Percentiles rank a stretch among this genome's conserved stretches.
Evolutionary conservation across 2,113 vertebrate species (phyloP).

Genomic region (Odocoileus hemionus): DNA sequence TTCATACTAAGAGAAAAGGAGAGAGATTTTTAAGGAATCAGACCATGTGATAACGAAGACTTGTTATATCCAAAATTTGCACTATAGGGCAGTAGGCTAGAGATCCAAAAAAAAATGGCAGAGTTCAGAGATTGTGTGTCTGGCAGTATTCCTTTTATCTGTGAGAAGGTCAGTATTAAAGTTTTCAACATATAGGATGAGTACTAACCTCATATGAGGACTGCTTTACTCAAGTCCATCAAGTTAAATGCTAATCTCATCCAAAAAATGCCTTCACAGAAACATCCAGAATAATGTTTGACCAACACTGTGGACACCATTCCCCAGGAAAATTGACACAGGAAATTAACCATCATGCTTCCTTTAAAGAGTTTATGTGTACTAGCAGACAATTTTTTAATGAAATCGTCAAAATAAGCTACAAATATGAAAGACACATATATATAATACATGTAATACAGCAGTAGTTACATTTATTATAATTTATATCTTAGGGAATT

Average conservation of each 20-base stretch:
- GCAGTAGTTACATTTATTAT: neutral
- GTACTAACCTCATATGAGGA: neutral
- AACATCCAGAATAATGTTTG: neutral
- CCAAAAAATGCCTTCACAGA: neutral
- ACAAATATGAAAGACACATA: neutral
- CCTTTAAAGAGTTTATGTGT: neutral
- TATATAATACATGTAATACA: neutral
- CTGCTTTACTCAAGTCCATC: neutral
- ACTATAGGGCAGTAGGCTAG: neutral
- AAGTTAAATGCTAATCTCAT: neutral
- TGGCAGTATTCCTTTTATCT: neutral
- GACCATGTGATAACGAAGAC: neutral
- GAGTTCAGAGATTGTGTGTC: neutral
- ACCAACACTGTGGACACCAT: neutral
- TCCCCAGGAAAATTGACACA: neutral
- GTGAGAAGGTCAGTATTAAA: neutral
- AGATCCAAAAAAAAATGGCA: neutral
- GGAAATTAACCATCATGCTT: neutral
- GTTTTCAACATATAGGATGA: neutral
- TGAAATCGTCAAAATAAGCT: neutral
- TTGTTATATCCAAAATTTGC: neutral
- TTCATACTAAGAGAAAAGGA: neutral
- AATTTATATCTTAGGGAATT: neutral
- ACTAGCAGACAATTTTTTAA: neutral
- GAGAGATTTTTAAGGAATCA: neutral